Percentiles rank a stretch among this genome's conserved stretches.
Conservation (phyloP, 2,888 invertebrate species). For the Oasisia sp. region DNA sequence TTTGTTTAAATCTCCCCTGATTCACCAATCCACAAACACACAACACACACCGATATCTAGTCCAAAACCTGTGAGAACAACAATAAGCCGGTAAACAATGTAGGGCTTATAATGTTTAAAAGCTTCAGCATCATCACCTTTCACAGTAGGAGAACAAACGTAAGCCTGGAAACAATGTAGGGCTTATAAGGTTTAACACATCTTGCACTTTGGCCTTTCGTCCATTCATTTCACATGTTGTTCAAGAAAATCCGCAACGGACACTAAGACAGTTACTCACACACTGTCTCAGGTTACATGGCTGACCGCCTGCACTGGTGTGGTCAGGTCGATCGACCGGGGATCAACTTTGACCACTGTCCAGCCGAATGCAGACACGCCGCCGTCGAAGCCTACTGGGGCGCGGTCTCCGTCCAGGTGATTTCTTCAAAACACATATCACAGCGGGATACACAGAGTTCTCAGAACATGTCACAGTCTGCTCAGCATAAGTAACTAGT, state of each 20-base stretch:
- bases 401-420: slow-evolving; percentile 46
- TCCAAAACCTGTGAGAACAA: too few relatives aligned
- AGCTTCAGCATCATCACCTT: neutral
- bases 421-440: slow-evolving; percentile 21
- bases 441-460: neutral
- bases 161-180: too few relatives aligned
- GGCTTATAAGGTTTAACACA: too few relatives aligned
- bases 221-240: neutral
- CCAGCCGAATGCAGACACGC: slow-evolving; percentile 45
- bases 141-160: neutral
- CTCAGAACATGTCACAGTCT: neutral
- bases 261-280: neutral
- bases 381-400: slow-evolving; percentile 50
- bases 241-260: neutral
- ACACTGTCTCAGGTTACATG: slow-evolving; percentile 44
- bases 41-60: too few relatives aligned
- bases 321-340: slow-evolving; percentile 42
- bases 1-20: too few relatives aligned
- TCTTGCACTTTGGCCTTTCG: neutral
- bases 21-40: too few relatives aligned
- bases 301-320: slow-evolving; percentile 49
- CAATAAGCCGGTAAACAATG: too few relatives aligned
- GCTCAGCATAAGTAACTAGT: too few relatives aligned
- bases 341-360: slow-evolving; percentile 43
- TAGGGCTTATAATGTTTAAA: too few relatives aligned